Base-by-base conservation (phyloP, 2,888 invertebrate species). In the Tinea pellionella region DNA sequence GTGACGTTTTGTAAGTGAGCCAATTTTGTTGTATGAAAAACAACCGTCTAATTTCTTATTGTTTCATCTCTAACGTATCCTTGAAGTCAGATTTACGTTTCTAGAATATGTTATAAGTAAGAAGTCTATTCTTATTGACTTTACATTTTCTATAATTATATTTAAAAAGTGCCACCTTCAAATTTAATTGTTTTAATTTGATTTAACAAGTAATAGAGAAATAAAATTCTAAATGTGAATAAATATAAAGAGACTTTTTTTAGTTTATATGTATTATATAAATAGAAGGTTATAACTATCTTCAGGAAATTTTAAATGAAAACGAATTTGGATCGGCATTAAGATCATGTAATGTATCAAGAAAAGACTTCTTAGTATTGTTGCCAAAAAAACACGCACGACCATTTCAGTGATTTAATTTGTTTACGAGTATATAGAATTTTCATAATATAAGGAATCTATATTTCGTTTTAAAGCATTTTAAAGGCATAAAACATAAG, bases 81-180 rank as follows among this genome's bases (percentile, higher is more conserved):
- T 57, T 57, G 57, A 57, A 29, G 32, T 32, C 32, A 57, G 32
- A 57, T 57, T 57, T 57, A 32, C 32, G 57, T 57, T 15, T 8
- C 57, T 15, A 32, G 18, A 47, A 1, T 41, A 41, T 51, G 18
- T 29, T 15, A 29, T 32, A 30, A n/a, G 19, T 55, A 24, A 2
- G 37, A 9, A 37, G 24, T 6, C 24, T 24, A 24, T 24, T 42
- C n/a, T 13, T n/a, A 42, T 42, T 42, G 24, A 24, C 2, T 24
- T 24, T 24, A 24, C 6, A 24, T 24, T 24, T 24, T 24, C 2
- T 6, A 24, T 3, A 3, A 24, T 24, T 24, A 24, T 24, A n/a
- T n/a, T n/a, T n/a, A n/a, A n/a, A n/a, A n/a, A n/a, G n/a, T 24
- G 24, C 2, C 6, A 24, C 24, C 2, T 24, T 3, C 6, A 24